Evolutionary conservation across 2,113 vertebrate genomes (phyloP), one percentile per base, ranked within the genome.

Genomic region (Galeopterus variegatus): DNA sequence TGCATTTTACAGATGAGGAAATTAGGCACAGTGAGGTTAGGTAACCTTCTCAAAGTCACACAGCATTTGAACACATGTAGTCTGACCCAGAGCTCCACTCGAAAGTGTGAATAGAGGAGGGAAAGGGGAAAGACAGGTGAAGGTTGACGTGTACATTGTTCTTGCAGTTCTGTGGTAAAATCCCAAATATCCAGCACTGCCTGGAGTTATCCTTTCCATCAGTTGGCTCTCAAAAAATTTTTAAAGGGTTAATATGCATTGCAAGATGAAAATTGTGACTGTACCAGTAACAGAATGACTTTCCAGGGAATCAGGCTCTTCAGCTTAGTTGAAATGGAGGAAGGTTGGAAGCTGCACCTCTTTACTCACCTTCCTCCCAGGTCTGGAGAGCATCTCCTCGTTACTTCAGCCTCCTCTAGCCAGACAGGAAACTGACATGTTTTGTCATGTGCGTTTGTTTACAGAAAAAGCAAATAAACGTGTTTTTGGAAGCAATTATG

Each of bases 371-470:
- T 36, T 60, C 28, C 6, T 41, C 45, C 19, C 5, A 45, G 26
- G 21, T 79, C 18, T 45, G 50, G 36, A 65, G 41, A n/a, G 19
- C 5, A 1, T 8, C 33, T 72, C 15, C n/a, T 45, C 54, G 23
- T 62, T 52, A 54, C 23, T 18, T 69, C 10, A 28, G 33, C 45
- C 36, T 77, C 13, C n/a, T 62, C 17, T n/a, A n/a, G 15, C 11
- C n/a, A 64, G 65, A 50, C 28, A 24, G 36, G 45, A 86, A 84
- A 50, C n/a, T 52, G 36, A 6, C 50, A 17, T 21, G n/a, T 60
- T 75, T 97, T 93, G 56, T 69, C 88, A 93, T 11, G 21, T 72
- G 48, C 54, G 11, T 91, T 76, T 93, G 31, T 65, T 94, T 72
- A 77, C 54, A 69, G 62, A 84, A 33, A 75, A 67, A 23, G 73